Evolutionary conservation across 2,113 vertebrate species (phyloP).

Genomic region (Hystrix brachyura): DNA sequence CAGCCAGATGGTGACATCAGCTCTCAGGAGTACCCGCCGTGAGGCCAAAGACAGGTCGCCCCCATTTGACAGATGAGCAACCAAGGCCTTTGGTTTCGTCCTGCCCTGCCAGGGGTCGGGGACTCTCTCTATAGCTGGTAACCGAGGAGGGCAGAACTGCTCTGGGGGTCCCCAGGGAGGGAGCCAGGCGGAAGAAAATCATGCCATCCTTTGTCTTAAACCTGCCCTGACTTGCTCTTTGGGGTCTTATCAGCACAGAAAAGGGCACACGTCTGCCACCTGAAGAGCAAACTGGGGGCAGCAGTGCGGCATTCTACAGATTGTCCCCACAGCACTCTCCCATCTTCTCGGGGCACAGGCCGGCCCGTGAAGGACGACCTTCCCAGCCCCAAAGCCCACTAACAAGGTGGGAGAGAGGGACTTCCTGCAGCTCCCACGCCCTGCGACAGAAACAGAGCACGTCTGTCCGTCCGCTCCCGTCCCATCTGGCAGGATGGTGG

Average conservation of each 20-base stretch:
- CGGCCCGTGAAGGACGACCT: background rate
- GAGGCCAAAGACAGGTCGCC: background rate
- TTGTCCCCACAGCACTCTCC: rapidly evolving
- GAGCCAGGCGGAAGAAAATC: background rate
- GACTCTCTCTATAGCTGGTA: background rate
- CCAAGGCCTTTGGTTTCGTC: background rate
- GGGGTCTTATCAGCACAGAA: background rate
- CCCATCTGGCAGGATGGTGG: background rate
- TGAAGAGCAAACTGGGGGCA: rapidly evolving
- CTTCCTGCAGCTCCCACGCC: rapidly evolving
- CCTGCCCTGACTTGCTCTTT: background rate
- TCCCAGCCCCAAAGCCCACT: background rate
- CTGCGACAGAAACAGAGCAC: background rate
- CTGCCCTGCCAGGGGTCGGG: background rate
- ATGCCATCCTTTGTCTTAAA: background rate
- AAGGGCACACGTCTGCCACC: background rate
- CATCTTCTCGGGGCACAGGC: background rate
- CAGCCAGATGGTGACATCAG: background rate
- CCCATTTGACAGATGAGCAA: background rate
- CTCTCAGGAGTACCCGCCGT: background rate
- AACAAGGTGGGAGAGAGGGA: background rate
- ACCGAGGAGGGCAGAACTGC: background rate
- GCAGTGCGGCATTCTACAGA: background rate
- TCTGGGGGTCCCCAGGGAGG: background rate
- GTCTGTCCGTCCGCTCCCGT: background rate